A percentile compares a stretch with the other conserved stretches of the same genome.
phyloP scores from a whole-genome alignment of 2,113 vertebrate genomes.

The Oryzias celebensis region DNA sequence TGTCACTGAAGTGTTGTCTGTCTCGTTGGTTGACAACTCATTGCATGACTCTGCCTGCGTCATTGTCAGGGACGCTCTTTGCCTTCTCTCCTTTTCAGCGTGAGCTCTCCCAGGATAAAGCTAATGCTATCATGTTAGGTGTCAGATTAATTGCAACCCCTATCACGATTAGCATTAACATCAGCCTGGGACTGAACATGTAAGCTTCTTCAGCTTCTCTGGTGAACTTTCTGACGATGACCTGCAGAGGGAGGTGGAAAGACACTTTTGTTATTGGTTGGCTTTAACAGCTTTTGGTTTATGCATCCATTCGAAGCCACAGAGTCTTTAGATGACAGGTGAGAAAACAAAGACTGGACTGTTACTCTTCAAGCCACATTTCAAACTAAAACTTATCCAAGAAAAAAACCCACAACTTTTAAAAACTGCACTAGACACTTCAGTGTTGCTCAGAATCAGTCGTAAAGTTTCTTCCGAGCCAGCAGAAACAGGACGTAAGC shows the following conservation, averaged over 20 bases:
- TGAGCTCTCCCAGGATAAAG: constrained; percentile 63
- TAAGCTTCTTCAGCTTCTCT: neutral
- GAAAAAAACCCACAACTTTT: too few species aligned
- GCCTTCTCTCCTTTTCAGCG: neutral
- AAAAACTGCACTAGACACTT: too few species aligned
- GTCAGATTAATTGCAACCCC: constrained; percentile 73
- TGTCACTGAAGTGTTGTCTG: too few species aligned
- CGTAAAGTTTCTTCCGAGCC: neutral
- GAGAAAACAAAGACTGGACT: too few species aligned
- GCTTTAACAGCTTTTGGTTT: neutral
- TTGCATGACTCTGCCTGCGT: neutral
- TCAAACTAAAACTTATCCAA: too few species aligned
- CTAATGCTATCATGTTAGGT: constrained; percentile 83
- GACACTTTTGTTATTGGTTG: constrained; percentile 9
- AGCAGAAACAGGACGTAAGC: constrained; percentile 43
- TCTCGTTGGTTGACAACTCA: too few species aligned
- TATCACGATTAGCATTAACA: constrained; percentile 88
- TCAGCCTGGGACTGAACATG: constrained; percentile 58
- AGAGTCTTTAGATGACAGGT: too few species aligned
- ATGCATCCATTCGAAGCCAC: constrained; percentile 5
- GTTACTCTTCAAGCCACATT: too few species aligned
- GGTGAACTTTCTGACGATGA: neutral
- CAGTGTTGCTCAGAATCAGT: too few species aligned
- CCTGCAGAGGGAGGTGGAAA: constrained; percentile 58
- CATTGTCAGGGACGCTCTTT: too few species aligned